Conservation (phyloP, 2,797 vertebrate genomes). For the Pseudomugil tenellus region DNA sequence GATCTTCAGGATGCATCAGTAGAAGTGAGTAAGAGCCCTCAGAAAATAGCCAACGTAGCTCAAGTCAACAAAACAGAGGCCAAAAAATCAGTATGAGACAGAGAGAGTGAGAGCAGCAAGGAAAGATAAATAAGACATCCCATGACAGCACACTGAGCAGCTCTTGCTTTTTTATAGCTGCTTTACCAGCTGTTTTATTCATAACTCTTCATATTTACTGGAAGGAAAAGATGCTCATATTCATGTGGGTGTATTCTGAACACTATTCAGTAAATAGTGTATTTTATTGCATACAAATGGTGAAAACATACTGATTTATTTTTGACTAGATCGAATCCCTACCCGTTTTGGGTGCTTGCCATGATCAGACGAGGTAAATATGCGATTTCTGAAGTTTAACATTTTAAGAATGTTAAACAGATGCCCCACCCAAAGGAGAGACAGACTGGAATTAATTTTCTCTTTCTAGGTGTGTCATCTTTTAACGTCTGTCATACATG, state of each 20-base stretch:
- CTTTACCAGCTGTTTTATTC: slow-evolving; percentile 1
- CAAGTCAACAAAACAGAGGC: slow-evolving; percentile 34
- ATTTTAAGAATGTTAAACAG: slow-evolving; percentile 6
- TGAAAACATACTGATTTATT: slow-evolving; percentile 72
- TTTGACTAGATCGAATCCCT: slow-evolving; percentile 68
- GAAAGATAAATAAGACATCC: slow-evolving; percentile 21
- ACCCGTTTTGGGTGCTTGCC: slow-evolving; percentile 44
- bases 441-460: not conserved
- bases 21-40: slow-evolving; percentile 13
- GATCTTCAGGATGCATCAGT: slow-evolving; percentile 17
- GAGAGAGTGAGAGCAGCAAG: slow-evolving; percentile 1
- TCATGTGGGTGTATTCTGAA: slow-evolving; percentile 26
- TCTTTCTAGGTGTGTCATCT: not conserved
- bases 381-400: slow-evolving; percentile 33
- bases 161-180: slow-evolving; percentile 13
- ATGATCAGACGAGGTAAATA: slow-evolving; percentile 42
- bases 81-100: slow-evolving; percentile 23
- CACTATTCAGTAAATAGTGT: slow-evolving; percentile 58
- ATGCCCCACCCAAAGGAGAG: not conserved
- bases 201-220: slow-evolving; percentile 24
- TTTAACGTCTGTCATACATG: not conserved
- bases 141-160: slow-evolving; percentile 7
- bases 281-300: slow-evolving; percentile 62
- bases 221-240: slow-evolving; percentile 22
- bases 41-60: slow-evolving; percentile 8